These are phyloP conservation scores for Indri indri DNA, from an alignment of 2,113 vertebrate genomes.

Conservation along the genomic window DNA sequence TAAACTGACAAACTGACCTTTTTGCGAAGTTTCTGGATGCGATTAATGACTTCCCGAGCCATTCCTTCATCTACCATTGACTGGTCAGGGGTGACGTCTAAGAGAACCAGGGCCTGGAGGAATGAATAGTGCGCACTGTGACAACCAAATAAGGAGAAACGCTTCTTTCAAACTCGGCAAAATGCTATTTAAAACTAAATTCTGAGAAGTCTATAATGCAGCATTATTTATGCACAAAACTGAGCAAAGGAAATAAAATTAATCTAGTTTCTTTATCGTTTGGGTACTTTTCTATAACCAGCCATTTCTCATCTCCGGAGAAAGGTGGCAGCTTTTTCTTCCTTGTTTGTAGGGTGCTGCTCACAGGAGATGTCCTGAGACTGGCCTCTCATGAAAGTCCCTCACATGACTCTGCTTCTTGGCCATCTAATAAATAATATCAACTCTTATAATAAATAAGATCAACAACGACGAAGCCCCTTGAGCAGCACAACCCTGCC, in stretches of 20 bases:
- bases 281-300: not conserved
- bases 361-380: not conserved
- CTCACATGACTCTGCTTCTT: not conserved
- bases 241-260: not conserved
- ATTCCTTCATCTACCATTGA: conserved; percentile 97
- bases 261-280: not conserved
- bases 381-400: not conserved
- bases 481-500: not conserved
- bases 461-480: not conserved
- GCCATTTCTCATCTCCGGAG: not conserved
- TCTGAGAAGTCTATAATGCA: not conserved
- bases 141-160: not conserved
- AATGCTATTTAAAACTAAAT: not conserved
- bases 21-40: conserved; percentile 98
- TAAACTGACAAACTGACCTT: conserved; percentile 86
- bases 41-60: conserved; percentile 97
- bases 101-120: conserved; percentile 91
- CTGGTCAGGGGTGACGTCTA: conserved; percentile 95
- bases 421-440: not conserved
- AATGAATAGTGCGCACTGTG: not conserved
- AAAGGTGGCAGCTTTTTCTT: not conserved
- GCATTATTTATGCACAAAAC: not conserved
- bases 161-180: not conserved
- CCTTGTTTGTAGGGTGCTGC: not conserved
- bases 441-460: not conserved